Conservation (phyloP, 1,140 invertebrate species). For the Sitodiplosis mosellana region DNA sequence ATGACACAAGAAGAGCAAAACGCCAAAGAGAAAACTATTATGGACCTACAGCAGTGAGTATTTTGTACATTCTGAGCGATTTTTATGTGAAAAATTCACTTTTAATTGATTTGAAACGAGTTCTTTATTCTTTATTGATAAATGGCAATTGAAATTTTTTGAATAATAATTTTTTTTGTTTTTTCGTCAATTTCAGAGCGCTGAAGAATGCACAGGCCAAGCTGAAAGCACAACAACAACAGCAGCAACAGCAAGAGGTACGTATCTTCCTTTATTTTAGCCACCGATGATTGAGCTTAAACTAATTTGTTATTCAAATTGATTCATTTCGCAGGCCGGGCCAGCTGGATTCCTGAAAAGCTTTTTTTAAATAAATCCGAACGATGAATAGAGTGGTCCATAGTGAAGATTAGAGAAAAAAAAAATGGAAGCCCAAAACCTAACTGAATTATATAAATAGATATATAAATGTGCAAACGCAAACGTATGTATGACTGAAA, state of each 20-base stretch:
- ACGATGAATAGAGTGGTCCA: not conserved
- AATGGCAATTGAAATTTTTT: constrained; percentile 2
- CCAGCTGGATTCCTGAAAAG: constrained; percentile 75
- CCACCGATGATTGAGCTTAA: too few relatives aligned
- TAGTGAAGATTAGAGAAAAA: too few relatives aligned
- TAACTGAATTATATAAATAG: too few relatives aligned
- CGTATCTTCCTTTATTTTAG: constrained; percentile 13
- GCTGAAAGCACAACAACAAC: constrained; percentile 59
- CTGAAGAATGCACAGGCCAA: constrained; percentile 74
- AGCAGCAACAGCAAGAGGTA: constrained; percentile 42
- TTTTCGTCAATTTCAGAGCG: constrained; percentile 46
- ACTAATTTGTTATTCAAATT: constrained; percentile 8
- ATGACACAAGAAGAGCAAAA: constrained; percentile 93
- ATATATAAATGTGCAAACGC: too few relatives aligned
- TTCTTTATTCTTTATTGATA: too few relatives aligned
- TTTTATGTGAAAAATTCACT: constrained; percentile 1
- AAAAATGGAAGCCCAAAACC: too few relatives aligned
- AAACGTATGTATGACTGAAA: too few relatives aligned
- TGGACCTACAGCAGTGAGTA: constrained; percentile 87
- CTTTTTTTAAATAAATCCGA: constrained; percentile 61
- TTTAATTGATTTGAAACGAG: constrained; percentile 2
- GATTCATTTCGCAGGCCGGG: constrained; percentile 39
- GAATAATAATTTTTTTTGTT: too few relatives aligned
- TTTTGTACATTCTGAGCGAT: constrained; percentile 1
- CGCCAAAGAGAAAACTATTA: constrained; percentile 83